Percentiles rank a stretch among this genome's conserved stretches.
Evolutionary conservation across 2,888 invertebrate genomes (phyloP).

Genomic region (Eupithecia subfuscata): DNA sequence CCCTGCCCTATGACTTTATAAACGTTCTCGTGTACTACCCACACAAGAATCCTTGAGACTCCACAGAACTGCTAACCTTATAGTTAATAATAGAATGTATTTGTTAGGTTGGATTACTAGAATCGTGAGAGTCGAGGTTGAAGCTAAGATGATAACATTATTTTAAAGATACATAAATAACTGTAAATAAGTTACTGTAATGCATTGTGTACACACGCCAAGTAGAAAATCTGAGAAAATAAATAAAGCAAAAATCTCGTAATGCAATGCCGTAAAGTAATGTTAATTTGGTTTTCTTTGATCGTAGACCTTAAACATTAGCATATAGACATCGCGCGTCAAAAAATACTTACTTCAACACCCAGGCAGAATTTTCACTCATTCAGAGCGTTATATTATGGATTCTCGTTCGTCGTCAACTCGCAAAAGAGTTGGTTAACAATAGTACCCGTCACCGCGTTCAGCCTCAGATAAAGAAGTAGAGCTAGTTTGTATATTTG

Average conservation of each 20-base stretch:
- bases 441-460: too few relatives aligned
- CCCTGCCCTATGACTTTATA: background rate
- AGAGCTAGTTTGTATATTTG: constrained; percentile 8
- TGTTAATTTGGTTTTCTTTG: background rate
- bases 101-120: background rate
- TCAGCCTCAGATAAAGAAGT: background rate
- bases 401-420: too few relatives aligned
- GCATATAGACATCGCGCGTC: background rate
- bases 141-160: too few relatives aligned
- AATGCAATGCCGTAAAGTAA: too few relatives aligned
- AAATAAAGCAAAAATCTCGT: background rate
- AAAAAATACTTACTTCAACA: too few relatives aligned
- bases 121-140: background rate
- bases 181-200: background rate
- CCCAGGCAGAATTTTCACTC: too few relatives aligned
- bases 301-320: background rate
- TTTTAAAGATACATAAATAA: too few relatives aligned
- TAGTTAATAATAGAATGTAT: background rate
- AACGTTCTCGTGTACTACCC: background rate
- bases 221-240: background rate
- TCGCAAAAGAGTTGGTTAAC: too few relatives aligned
- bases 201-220: too few relatives aligned
- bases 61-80: background rate
- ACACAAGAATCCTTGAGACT: background rate
- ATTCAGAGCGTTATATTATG: too few relatives aligned